These are phyloP conservation scores for Drosophila cognata DNA, from an alignment of 2,888 invertebrate species.

Conservation along the genomic window DNA sequence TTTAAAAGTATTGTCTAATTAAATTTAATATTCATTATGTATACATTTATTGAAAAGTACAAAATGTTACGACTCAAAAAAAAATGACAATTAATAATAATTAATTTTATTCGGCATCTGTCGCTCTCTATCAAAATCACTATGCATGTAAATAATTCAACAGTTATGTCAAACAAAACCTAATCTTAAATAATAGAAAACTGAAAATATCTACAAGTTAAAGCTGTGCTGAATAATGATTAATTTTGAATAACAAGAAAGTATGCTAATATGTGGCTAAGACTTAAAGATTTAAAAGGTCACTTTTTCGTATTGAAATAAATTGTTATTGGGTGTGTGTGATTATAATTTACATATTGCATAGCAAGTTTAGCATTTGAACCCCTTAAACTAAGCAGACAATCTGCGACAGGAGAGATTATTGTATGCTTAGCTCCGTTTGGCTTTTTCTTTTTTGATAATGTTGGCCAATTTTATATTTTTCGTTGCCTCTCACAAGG, in stretches of 20 bases:
- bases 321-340: conserved; percentile 27
- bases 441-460: not conserved
- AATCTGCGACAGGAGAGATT: not conserved
- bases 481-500: conserved; percentile 13
- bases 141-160: not conserved
- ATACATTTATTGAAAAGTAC: not conserved
- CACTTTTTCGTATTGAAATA: conserved; percentile 54
- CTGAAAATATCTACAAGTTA: conserved; percentile 46
- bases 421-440: not conserved
- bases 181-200: conserved; percentile 5
- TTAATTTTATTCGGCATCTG: not conserved
- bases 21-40: not conserved
- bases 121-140: not conserved
- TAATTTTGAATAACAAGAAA: not conserved
- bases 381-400: conserved; percentile 17
- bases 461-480: conserved; percentile 21
- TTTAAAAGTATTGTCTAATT: not conserved
- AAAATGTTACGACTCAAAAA: no score
- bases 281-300: conserved; percentile 27
- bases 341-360: conserved; percentile 23
- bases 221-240: conserved; percentile 45
- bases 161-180: not conserved
- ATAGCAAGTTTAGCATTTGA: conserved; percentile 27
- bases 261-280: not conserved
- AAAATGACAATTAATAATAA: not conserved